These are phyloP conservation scores for Porites divaricata DNA, from an alignment of 92 coral and sea anemone species.

Conservation along the genomic window DNA sequence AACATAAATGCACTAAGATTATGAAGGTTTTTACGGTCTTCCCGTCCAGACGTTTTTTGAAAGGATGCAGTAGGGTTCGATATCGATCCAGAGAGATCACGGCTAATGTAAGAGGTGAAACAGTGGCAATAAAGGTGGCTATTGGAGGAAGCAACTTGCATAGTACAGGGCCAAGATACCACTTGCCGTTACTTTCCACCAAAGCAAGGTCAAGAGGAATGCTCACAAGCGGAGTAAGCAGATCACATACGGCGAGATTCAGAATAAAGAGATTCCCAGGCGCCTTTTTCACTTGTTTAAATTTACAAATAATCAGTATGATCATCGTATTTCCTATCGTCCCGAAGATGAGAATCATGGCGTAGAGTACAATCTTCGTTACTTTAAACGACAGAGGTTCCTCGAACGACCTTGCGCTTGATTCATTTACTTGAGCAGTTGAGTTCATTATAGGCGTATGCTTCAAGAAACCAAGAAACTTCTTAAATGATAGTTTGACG, in stretches of 20 bases:
- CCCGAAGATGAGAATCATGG: constrained; percentile 42
- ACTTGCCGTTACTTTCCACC: constrained; percentile 27
- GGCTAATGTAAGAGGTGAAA: constrained; percentile 63
- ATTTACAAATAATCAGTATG: constrained; percentile 39
- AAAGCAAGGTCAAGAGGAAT: constrained; percentile 66
- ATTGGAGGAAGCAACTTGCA: constrained; percentile 53
- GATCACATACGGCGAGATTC: constrained; percentile 77
- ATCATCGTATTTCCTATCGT: constrained; percentile 62
- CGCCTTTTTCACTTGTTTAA: constrained; percentile 36
- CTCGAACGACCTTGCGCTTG: background rate
- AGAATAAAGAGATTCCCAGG: constrained; percentile 60
- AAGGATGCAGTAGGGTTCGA: constrained; percentile 69
- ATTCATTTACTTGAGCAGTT: background rate
- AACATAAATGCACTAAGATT: constrained; percentile 37
- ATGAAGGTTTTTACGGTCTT: constrained; percentile 41
- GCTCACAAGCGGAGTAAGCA: constrained; percentile 68
- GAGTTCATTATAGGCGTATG: background rate
- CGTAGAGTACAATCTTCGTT: constrained; percentile 35
- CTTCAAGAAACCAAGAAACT: background rate
- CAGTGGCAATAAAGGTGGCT: constrained; percentile 56
- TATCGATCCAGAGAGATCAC: constrained; percentile 77
- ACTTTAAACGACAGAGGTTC: constrained; percentile 34
- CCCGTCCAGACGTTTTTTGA: constrained; percentile 52
- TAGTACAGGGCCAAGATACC: constrained; percentile 51
- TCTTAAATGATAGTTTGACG: background rate